A percentile compares a stretch with the other conserved stretches of the same genome.
phyloP scores from a whole-genome alignment of 2,113 vertebrate genomes.

The Corvus cornix region DNA sequence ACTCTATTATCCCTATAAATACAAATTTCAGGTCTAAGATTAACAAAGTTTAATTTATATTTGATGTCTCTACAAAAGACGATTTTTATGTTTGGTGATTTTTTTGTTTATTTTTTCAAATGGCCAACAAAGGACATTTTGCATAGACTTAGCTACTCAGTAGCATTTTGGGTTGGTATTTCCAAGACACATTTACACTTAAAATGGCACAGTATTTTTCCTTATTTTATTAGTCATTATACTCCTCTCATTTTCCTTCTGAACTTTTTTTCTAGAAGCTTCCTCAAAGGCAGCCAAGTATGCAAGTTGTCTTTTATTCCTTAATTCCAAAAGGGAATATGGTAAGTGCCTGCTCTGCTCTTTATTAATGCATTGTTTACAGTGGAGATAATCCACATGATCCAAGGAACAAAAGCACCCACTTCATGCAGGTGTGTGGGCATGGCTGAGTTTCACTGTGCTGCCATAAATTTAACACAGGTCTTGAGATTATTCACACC shows the following conservation, averaged over 20 bases:
- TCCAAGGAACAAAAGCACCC: neutral
- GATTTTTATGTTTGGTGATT: neutral
- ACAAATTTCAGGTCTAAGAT: neutral
- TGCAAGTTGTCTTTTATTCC: neutral
- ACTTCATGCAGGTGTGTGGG: slow-evolving; percentile 40
- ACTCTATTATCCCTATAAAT: neutral
- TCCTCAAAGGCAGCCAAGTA: neutral
- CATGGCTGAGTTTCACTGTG: neutral
- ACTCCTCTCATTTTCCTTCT: neutral
- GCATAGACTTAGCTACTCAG: neutral
- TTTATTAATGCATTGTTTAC: slow-evolving; percentile 4
- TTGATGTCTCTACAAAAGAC: neutral
- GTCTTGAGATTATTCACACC: neutral
- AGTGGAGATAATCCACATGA: neutral
- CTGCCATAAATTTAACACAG: slow-evolving; percentile 21
- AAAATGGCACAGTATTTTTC: neutral
- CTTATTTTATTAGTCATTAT: neutral
- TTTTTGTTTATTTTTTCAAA: neutral
- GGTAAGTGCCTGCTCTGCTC: neutral
- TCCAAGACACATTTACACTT: neutral
- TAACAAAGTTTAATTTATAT: neutral
- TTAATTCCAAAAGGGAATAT: neutral
- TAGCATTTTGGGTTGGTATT: neutral
- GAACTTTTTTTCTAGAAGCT: neutral
- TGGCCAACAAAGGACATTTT: neutral